Evolutionary conservation across 2,888 invertebrate genomes (phyloP).

Genomic region (Sinhomidia bicolor): DNA sequence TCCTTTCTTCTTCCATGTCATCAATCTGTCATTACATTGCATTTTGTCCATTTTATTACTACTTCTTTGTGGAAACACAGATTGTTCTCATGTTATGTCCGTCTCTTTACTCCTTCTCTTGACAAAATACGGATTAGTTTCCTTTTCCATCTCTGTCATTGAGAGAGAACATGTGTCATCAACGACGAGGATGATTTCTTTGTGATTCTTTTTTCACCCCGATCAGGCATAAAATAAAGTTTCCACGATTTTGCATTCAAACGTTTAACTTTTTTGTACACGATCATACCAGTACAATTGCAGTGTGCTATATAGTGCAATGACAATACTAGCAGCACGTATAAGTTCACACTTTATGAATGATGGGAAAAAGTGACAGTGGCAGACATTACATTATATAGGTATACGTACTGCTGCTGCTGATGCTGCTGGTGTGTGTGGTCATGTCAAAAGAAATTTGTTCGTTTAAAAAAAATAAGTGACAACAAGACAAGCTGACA

Average conservation of each 20-base stretch:
- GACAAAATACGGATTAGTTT: neutral
- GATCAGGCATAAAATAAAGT: no score
- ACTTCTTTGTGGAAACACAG: neutral
- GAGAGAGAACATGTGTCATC: neutral
- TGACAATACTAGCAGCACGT: neutral
- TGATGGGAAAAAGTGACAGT: slow-evolving; percentile 50
- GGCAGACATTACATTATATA: slow-evolving; percentile 1
- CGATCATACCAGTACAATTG: neutral
- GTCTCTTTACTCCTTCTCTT: neutral
- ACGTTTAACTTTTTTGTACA: neutral
- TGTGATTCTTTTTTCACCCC: neutral
- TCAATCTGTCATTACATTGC: neutral
- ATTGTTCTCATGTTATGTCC: neutral
- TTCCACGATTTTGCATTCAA: neutral
- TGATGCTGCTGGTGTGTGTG: slow-evolving; percentile 26
- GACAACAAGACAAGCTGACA: slow-evolving; percentile 57
- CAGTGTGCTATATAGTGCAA: no score
- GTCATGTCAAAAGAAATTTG: slow-evolving; percentile 59
- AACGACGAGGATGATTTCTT: neutral
- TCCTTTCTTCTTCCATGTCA: slow-evolving; percentile 33
- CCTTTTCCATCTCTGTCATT: neutral
- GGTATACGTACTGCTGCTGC: neutral
- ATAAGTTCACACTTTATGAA: neutral
- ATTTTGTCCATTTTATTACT: neutral
- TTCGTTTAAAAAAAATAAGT: slow-evolving; percentile 61